Conservation (phyloP, 2,888 invertebrate species). For the Euplexia lucipara region DNA sequence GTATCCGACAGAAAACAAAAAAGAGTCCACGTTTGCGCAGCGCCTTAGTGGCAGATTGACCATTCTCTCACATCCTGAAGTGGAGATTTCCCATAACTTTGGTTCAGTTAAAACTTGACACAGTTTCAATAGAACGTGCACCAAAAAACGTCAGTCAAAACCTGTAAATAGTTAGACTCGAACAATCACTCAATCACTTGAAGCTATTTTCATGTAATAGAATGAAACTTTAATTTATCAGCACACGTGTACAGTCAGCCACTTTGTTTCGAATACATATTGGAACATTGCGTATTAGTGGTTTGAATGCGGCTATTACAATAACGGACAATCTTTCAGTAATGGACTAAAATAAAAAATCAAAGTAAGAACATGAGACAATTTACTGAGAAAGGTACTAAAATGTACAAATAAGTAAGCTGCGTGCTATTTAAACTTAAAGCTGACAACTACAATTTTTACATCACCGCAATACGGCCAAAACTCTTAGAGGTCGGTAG, state of each 20-base stretch:
- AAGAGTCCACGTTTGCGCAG: no score
- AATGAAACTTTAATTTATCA: slow-evolving; percentile 7
- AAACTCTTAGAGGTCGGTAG: no score
- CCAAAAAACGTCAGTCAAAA: slow-evolving; percentile 21
- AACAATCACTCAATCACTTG: slow-evolving; percentile 6
- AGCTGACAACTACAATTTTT: background rate
- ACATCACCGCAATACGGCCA: no score
- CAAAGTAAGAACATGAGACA: background rate
- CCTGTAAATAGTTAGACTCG: slow-evolving; percentile 12
- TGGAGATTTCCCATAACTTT: slow-evolving; percentile 11
- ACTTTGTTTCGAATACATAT: slow-evolving; percentile 8
- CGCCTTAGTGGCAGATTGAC: background rate
- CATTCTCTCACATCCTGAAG: background rate
- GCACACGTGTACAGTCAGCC: background rate
- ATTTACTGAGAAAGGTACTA: background rate
- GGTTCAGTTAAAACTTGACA: slow-evolving; percentile 18
- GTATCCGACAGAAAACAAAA: no score
- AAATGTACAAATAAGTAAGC: background rate
- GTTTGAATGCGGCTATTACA: background rate
- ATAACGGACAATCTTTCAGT: background rate
- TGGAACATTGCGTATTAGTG: background rate
- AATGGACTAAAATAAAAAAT: background rate
- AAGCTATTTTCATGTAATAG: background rate
- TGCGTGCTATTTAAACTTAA: background rate
- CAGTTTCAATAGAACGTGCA: slow-evolving; percentile 14